A percentile compares a stretch with the other conserved stretches of the same genome.
Evolutionary conservation across 2,113 vertebrate species (phyloP).

Genomic region (Nothocercus julius): DNA sequence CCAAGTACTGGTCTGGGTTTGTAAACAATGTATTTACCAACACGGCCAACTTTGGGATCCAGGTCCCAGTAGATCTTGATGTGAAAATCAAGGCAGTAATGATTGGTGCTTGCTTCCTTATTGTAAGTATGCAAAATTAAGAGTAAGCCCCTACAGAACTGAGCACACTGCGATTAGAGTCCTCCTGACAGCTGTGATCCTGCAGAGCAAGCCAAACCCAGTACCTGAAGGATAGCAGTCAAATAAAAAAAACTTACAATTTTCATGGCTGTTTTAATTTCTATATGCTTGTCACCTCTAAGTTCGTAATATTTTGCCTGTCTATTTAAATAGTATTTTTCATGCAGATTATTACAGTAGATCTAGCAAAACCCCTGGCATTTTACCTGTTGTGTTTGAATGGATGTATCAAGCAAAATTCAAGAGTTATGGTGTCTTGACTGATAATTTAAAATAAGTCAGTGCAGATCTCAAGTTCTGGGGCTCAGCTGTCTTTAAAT

Average conservation of each 20-base stretch:
- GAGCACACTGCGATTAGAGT: background rate
- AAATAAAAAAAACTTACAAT: background rate
- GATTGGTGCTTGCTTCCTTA: slow-evolving; percentile 95
- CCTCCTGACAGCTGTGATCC: background rate
- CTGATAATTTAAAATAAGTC: background rate
- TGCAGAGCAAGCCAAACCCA: background rate
- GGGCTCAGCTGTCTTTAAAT: background rate
- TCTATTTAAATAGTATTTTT: background rate
- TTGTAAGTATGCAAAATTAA: slow-evolving; percentile 83
- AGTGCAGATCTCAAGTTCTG: background rate
- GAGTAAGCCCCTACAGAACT: background rate
- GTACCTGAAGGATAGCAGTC: background rate
- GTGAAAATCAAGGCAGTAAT: slow-evolving; percentile 94
- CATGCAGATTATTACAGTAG: background rate
- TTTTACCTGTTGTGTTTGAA: background rate
- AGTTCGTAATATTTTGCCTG: background rate
- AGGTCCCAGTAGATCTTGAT: slow-evolving; percentile 94
- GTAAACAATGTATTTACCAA: slow-evolving; percentile 92
- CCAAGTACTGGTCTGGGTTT: slow-evolving; percentile 96
- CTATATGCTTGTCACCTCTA: background rate
- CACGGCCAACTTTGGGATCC: slow-evolving; percentile 94
- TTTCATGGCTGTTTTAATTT: background rate
- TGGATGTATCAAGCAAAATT: background rate
- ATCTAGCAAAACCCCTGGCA: background rate
- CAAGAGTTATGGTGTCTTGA: background rate